Evolutionary conservation across 2,888 invertebrate genomes (phyloP), one percentile per base, ranked within the genome.

Genomic region (Melanostoma scalare): DNA sequence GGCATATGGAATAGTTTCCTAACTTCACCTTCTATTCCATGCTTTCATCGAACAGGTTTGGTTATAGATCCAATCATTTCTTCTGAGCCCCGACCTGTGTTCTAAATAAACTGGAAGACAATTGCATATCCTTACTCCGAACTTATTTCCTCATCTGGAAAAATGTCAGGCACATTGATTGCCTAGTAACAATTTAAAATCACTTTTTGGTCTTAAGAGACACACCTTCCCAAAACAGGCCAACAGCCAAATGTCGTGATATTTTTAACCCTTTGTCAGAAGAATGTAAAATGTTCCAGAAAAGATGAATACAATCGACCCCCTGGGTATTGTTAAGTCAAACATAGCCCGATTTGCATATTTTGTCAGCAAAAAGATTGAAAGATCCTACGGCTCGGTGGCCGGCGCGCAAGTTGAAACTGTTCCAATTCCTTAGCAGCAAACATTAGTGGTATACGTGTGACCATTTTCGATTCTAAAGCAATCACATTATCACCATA

Each of bases 401-500:
- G 42, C 52, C 1, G 2, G 36, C 6, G n/a, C 6, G n/a, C 30
- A 31, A n/a, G 30, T n/a, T 55, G 8, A 38, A 46, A 63, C 31
- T 77, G 82, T 65, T 73, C 78, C 73, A 78, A 73, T 72, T 76
- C 72, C 67, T 61, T 72, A 56, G 71, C 20, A 20, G 20, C 67
- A 56, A 31, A 69, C 73, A 82, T 82, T 73, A 78, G 68, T 58
- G 63, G 46, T 50, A 20, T 20, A 78, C 63, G 67, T 82, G 79
- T 84, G 74, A 84, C 79, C 79, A 84, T 84, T 75, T 79, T 84
- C 31, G 74, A 84, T 61, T 33, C 10, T 35, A 44, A 55, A 42
- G 78, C 84, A 84, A 84, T 84, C 79, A 84, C 52, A 84, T 79
- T 84, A 79, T 79, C 84, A 71, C 78, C 84, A 84, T 84, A 84